Evolutionary conservation across 2,797 vertebrate species (phyloP).

Genomic region (Aeoliscus strigatus): DNA sequence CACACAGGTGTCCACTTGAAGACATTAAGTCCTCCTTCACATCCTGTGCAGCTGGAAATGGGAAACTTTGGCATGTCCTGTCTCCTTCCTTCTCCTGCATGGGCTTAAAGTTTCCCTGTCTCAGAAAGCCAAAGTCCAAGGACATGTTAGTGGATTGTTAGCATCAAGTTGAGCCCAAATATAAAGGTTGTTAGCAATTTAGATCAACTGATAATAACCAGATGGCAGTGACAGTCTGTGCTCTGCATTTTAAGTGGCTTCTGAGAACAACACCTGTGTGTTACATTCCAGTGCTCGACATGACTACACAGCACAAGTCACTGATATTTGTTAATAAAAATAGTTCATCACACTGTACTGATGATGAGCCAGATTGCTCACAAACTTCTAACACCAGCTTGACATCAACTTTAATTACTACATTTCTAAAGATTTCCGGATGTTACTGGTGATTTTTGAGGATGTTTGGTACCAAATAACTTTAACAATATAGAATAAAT

Average conservation of each 20-base stretch:
- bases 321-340: slow-evolving; percentile 57
- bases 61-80: no score
- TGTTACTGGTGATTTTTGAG: slow-evolving; percentile 62
- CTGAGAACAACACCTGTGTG: slow-evolving; percentile 64
- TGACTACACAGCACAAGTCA: slow-evolving; percentile 42
- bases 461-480: slow-evolving; percentile 32
- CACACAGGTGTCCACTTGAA: no score
- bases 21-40: no score
- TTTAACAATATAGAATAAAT: slow-evolving; percentile 33
- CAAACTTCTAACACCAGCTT: slow-evolving; percentile 67
- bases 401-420: slow-evolving; percentile 74
- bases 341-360: slow-evolving; percentile 30
- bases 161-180: slow-evolving; percentile 22
- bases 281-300: slow-evolving; percentile 49
- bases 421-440: slow-evolving; percentile 74
- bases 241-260: slow-evolving; percentile 58
- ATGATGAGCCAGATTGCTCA: slow-evolving; percentile 52
- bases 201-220: slow-evolving; percentile 57
- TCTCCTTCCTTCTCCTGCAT: no score
- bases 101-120: slow-evolving; percentile 9
- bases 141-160: slow-evolving; percentile 4
- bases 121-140: slow-evolving; percentile 7
- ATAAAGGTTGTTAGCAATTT: slow-evolving; percentile 35
- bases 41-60: no score
- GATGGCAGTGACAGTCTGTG: slow-evolving; percentile 59